Base-by-base conservation (phyloP, 2,888 invertebrate species). In the Gymnocheta viridis region DNA sequence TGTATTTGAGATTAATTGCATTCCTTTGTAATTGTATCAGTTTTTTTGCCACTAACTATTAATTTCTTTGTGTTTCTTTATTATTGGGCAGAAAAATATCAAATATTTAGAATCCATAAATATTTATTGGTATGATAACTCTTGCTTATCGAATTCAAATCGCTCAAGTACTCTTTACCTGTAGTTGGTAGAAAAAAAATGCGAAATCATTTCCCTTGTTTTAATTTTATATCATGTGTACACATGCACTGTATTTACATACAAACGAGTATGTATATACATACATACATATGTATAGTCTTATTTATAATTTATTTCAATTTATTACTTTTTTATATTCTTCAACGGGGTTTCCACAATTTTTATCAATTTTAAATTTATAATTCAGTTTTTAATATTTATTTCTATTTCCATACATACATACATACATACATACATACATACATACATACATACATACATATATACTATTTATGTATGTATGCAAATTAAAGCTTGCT, bases 161-260 rank as follows among this genome's bases (percentile, higher is more conserved):
- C 17, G 27, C 58, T 44, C 32, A 27, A 56, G 22, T 51, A 38
- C 38, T 27, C 19, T 12, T 49, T 54, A 27, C 7, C 27, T 54
- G 54, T 24, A 51, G 47, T 19, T 19, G 14, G 5, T 17, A 44
- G 17, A 44, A 47, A 19, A 24, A 24, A 51, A 51, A 4, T 29
- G 58, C 62, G 54, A 74, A 29, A 24, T 74, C 64, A 44, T 74
- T 44, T 54, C 38, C 44, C 62, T 64, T 74, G 62, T 74, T 74
- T 74, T 17, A 60, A 22, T 76, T 54, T 27, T 22, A 54, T 69
- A 69, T 69, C 24, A 35, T n/a, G 1, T 32, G 32, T 32, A 4
- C 7, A 7, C 32, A 32, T 32, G 7, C 32, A 32, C 32, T n/a
- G n/a, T n/a, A 32, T 60, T 12, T 38, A 12, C 12, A 38, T 9